Conservation (phyloP, 2,113 vertebrate genomes). For the Archocentrus centrarchus region DNA sequence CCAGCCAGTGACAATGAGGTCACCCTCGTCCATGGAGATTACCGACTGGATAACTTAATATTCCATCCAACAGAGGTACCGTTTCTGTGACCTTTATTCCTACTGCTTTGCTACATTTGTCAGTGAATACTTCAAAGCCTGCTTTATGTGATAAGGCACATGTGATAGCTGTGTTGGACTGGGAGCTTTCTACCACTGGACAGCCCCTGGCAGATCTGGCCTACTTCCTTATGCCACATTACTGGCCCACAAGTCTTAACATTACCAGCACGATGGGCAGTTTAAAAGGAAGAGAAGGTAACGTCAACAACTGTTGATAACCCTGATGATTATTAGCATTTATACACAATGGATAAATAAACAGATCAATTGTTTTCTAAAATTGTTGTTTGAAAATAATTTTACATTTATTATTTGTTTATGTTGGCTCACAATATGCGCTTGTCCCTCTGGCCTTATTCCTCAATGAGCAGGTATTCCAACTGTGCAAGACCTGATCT, state of each 20-base stretch:
- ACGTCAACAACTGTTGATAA: neutral
- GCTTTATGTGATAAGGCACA: conserved; percentile 79
- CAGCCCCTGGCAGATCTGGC: conserved; percentile 90
- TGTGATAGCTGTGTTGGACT: conserved; percentile 91
- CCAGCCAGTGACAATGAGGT: conserved; percentile 86
- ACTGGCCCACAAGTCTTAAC: conserved; percentile 78
- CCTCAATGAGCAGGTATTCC: conserved; percentile 81
- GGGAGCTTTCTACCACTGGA: conserved; percentile 94
- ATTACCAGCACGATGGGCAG: conserved; percentile 66
- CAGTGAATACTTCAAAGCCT: neutral
- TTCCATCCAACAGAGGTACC: conserved; percentile 92
- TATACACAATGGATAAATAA: neutral
- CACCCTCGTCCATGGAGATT: conserved; percentile 91
- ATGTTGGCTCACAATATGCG: neutral
- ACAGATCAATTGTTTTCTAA: neutral
- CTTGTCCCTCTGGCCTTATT: neutral
- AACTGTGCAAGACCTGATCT: conserved; percentile 82
- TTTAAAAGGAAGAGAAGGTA: conserved; percentile 75
- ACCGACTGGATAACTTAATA: conserved; percentile 89
- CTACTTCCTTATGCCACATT: conserved; percentile 82
- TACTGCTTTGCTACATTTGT: neutral
- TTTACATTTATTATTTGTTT: neutral
- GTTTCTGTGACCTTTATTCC: neutral
- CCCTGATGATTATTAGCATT: neutral
- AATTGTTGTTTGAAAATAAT: neutral